Evolutionary conservation across 1,140 invertebrate genomes (phyloP).

Genomic region (Neoseiulus cucumeris): DNA sequence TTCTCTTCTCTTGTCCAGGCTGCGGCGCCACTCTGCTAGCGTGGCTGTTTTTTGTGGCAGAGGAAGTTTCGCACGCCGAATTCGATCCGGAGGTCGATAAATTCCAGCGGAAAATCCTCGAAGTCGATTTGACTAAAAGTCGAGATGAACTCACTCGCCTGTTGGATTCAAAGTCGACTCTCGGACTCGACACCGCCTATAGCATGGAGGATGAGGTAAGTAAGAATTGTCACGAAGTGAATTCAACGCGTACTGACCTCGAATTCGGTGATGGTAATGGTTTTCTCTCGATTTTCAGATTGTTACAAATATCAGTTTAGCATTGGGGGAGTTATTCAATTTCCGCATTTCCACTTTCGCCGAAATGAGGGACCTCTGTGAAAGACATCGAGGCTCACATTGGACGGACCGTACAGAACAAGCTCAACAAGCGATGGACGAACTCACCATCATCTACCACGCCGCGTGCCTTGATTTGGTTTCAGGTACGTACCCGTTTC

Average conservation of each 20-base stretch:
- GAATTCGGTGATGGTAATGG: no score
- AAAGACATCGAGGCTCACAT: neutral
- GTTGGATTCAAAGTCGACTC: neutral
- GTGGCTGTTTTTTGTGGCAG: neutral
- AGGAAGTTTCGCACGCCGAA: neutral
- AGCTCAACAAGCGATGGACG: neutral
- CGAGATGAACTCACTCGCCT: neutral
- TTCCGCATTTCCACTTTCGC: constrained; percentile 8
- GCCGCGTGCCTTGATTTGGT: neutral
- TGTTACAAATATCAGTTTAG: constrained; percentile 6
- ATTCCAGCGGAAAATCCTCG: neutral
- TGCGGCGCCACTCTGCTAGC: neutral
- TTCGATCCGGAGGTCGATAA: constrained; percentile 1
- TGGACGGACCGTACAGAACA: neutral
- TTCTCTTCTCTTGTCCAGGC: neutral
- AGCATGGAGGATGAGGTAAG: constrained; percentile 3
- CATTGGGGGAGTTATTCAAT: neutral
- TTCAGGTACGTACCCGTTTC: neutral
- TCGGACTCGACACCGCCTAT: neutral
- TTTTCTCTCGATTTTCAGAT: neutral
- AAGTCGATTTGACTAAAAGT: neutral
- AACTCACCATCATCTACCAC: constrained; percentile 5
- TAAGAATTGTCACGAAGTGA: no score
- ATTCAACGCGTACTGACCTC: no score
- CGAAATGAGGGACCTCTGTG: neutral